Conservation (phyloP, 2,888 invertebrate species). For the Tachina lurida region DNA sequence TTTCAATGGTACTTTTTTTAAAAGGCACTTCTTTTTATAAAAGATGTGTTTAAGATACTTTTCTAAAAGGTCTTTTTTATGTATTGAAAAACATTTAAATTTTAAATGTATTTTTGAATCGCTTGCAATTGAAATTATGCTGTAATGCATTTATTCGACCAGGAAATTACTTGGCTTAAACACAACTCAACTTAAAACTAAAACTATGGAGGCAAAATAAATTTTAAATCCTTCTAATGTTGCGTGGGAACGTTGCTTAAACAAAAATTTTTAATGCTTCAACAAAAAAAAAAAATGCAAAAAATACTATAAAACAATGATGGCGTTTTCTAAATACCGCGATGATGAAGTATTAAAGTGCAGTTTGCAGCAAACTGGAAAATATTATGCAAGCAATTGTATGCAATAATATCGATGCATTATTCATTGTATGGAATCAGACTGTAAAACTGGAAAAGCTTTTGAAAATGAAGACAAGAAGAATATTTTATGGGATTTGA, state of each 20-base stretch:
- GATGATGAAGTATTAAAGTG: conserved; percentile 13
- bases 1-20: too few relatives aligned
- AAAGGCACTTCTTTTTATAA: too few relatives aligned
- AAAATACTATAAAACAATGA: conserved; percentile 2
- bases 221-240: conserved; percentile 36
- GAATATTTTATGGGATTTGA: neutral
- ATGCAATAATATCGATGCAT: conserved; percentile 35
- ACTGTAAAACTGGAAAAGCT: conserved; percentile 10
- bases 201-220: neutral
- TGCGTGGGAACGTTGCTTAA: conserved; percentile 62
- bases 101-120: too few relatives aligned
- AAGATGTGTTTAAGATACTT: too few relatives aligned
- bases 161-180: neutral
- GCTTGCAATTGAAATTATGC: neutral
- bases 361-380: neutral
- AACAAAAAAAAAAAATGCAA: conserved; percentile 7
- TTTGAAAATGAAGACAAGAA: conserved; percentile 7
- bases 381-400: conserved; percentile 40
- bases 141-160: neutral
- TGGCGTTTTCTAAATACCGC: neutral
- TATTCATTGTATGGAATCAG: conserved; percentile 30
- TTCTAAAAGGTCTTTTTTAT: too few relatives aligned
- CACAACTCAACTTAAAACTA: neutral
- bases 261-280: conserved; percentile 16
- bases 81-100: too few relatives aligned